Conservation (phyloP, 2,888 invertebrate genomes). For the Endomychus coccineus region DNA sequence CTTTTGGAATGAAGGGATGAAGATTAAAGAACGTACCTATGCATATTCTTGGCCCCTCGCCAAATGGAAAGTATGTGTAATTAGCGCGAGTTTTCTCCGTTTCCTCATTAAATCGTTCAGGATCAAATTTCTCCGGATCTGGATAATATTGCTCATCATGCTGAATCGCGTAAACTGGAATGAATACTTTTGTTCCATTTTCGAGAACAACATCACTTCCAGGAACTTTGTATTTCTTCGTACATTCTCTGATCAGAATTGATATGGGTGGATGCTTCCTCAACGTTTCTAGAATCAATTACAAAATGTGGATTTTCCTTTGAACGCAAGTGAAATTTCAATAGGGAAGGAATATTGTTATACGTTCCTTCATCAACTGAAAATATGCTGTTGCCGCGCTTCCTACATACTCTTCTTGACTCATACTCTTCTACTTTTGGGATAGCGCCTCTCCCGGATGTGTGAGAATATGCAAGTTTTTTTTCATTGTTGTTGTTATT, state of each 20-base stretch:
- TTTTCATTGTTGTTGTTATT: too few relatives aligned
- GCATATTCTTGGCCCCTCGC: slow-evolving; percentile 25
- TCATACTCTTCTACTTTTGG: too few relatives aligned
- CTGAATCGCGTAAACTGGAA: slow-evolving; percentile 33
- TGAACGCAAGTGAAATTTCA: too few relatives aligned
- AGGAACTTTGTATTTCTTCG: slow-evolving; percentile 30
- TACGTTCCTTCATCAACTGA: too few relatives aligned
- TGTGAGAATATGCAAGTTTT: too few relatives aligned
- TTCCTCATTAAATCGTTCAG: slow-evolving; percentile 26
- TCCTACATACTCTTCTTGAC: too few relatives aligned
- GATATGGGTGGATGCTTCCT: slow-evolving; percentile 35
- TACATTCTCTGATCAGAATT: slow-evolving; percentile 22
- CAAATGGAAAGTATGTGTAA: slow-evolving; percentile 22
- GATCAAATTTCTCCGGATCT: slow-evolving; percentile 26
- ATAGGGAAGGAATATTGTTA: too few relatives aligned
- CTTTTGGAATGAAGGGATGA: too few relatives aligned
- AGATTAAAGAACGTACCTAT: slow-evolving; percentile 27
- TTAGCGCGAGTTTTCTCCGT: slow-evolving; percentile 13
- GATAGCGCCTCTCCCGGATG: too few relatives aligned
- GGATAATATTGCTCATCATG: slow-evolving; percentile 34
- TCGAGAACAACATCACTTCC: slow-evolving; percentile 31
- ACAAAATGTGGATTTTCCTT: too few relatives aligned
- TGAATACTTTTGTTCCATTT: slow-evolving; percentile 30
- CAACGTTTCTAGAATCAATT: slow-evolving; percentile 33
- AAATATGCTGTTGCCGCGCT: too few relatives aligned